These are phyloP conservation scores for Labeo rohita DNA, from an alignment of 2,113 vertebrate species.

Conservation along the genomic window DNA sequence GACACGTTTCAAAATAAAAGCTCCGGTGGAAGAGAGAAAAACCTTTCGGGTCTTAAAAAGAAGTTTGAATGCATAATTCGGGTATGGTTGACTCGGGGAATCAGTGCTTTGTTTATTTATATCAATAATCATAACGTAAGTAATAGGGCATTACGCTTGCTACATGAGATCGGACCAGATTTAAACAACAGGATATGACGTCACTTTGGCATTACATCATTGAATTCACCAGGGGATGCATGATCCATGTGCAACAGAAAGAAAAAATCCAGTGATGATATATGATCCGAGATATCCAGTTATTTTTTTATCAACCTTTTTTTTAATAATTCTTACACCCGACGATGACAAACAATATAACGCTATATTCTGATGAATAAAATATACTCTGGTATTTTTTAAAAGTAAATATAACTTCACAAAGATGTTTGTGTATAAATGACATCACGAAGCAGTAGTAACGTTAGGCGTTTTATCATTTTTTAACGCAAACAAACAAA, in stretches of 20 bases:
- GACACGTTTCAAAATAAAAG: constrained; percentile 61
- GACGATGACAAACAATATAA: neutral
- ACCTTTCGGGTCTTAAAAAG: neutral
- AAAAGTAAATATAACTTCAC: neutral
- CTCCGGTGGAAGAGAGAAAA: neutral
- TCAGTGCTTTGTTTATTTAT: neutral
- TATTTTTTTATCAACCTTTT: neutral
- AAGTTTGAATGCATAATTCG: neutral
- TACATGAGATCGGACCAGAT: neutral
- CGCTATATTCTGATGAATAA: neutral
- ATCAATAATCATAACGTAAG: neutral
- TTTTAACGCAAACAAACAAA: neutral
- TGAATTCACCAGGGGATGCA: neutral
- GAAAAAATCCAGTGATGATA: neutral
- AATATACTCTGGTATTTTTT: neutral
- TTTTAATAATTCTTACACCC: neutral
- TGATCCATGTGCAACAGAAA: neutral
- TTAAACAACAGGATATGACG: constrained; percentile 48
- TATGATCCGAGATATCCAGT: neutral
- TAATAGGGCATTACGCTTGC: neutral
- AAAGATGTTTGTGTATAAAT: neutral
- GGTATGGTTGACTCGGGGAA: neutral
- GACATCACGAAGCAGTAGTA: neutral
- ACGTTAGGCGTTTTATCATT: neutral
- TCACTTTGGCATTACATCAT: constrained; percentile 50